phyloP scores from a whole-genome alignment of 2,113 vertebrate genomes.

The Crotalus tigris region DNA sequence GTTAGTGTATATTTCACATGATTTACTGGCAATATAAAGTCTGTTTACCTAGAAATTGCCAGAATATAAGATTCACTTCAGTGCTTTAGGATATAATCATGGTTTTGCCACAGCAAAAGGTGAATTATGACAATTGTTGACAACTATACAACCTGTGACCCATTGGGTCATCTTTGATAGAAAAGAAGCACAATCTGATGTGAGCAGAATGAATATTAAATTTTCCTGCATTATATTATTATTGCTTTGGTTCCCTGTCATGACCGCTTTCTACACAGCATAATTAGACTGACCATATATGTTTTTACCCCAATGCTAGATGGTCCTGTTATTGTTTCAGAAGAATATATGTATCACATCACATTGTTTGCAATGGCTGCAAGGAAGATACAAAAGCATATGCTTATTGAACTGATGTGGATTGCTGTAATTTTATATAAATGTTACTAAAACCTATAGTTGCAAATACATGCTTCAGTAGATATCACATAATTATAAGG shows the following conservation, averaged over 20 bases:
- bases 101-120: not conserved
- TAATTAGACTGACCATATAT: not conserved
- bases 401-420: not conserved
- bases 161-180: not conserved
- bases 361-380: not conserved
- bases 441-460: not conserved
- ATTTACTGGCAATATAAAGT: not conserved
- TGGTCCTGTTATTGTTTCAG: not conserved
- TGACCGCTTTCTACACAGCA: not conserved
- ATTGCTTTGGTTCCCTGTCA: not conserved
- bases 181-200: not conserved
- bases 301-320: not conserved
- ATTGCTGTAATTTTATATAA: not conserved
- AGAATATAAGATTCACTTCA: not conserved
- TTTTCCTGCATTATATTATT: not conserved
- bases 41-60: not conserved
- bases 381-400: not conserved
- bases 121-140: not conserved
- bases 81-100: not conserved
- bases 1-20: not conserved
- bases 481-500: not conserved
- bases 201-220: not conserved
- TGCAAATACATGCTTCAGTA: not conserved
- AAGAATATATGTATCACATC: not conserved
- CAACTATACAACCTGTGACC: not conserved